Conservation (phyloP, 2,797 vertebrate species). For the Cuniculus paca region DNA sequence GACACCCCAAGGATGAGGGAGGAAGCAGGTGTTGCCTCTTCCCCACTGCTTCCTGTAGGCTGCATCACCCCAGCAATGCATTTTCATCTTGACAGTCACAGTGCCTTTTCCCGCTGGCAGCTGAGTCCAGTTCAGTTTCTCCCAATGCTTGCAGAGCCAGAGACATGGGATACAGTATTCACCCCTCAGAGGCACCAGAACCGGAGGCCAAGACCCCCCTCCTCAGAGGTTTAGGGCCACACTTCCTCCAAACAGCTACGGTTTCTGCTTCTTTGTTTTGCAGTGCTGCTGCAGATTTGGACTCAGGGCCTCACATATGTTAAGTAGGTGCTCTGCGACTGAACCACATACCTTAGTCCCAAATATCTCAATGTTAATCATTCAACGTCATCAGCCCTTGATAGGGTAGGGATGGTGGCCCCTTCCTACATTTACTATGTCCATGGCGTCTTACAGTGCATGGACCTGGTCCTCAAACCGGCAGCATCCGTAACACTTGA, state of each 20-base stretch:
- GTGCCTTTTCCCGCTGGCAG: not conserved
- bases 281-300: not conserved
- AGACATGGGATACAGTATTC: fast-evolving
- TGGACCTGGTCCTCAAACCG: not conserved
- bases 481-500: not conserved
- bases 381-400: not conserved
- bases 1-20: not conserved
- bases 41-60: not conserved
- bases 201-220: not conserved
- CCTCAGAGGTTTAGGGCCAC: not conserved
- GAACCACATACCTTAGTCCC: not conserved
- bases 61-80: not conserved
- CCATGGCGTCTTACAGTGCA: not conserved
- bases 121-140: not conserved
- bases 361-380: not conserved
- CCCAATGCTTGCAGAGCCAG: not conserved
- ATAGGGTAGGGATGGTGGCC: not conserved
- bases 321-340: not conserved
- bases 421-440: not conserved
- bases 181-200: not conserved
- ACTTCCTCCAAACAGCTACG: not conserved
- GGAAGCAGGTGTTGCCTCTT: not conserved
- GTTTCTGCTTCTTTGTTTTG: not conserved
- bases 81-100: not conserved
- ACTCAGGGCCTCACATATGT: not conserved